phyloP scores from a whole-genome alignment of 2,113 vertebrate genomes.

The Lepisosteus oculatus region DNA sequence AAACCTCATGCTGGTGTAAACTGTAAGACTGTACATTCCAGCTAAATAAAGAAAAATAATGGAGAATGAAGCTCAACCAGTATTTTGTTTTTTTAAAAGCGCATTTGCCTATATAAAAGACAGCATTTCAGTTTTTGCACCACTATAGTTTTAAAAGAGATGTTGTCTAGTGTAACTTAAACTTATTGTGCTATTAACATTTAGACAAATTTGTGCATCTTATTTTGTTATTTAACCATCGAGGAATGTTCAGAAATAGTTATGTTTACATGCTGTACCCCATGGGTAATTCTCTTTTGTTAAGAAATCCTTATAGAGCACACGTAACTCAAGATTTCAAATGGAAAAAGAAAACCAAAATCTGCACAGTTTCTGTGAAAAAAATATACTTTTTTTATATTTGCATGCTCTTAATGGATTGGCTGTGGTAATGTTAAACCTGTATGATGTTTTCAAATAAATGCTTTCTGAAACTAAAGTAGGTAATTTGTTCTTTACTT shows the following conservation, averaged over 20 bases:
- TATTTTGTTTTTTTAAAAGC: no score
- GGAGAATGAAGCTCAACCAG: no score
- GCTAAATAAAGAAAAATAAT: constrained; percentile 18
- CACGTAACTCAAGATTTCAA: constrained; percentile 61
- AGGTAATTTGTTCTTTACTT: constrained; percentile 6
- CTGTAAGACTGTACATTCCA: constrained; percentile 16
- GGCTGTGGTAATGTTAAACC: constrained; percentile 82
- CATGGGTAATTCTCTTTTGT: constrained; percentile 78
- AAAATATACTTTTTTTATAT: constrained; percentile 68
- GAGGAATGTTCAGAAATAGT: constrained; percentile 64
- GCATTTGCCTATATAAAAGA: constrained; percentile 12
- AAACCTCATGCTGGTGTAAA: constrained; percentile 20
- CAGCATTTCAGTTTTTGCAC: constrained; percentile 48
- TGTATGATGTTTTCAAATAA: constrained; percentile 85
- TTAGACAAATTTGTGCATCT: constrained; percentile 66
- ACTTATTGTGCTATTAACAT: constrained; percentile 82
- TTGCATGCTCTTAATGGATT: constrained; percentile 81
- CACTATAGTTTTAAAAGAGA: constrained; percentile 66
- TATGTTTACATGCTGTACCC: constrained; percentile 74
- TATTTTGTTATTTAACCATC: constrained; percentile 56
- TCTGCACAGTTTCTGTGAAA: constrained; percentile 30
- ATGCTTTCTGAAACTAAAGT: constrained; percentile 70
- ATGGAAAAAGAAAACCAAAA: constrained; percentile 64
- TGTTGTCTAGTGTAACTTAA: constrained; percentile 76
- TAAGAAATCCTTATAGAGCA: constrained; percentile 68